Evolutionary conservation across 2,888 invertebrate species (phyloP), one percentile per base, ranked within the genome.

Genomic region (Drosophila austrosaltans): DNA sequence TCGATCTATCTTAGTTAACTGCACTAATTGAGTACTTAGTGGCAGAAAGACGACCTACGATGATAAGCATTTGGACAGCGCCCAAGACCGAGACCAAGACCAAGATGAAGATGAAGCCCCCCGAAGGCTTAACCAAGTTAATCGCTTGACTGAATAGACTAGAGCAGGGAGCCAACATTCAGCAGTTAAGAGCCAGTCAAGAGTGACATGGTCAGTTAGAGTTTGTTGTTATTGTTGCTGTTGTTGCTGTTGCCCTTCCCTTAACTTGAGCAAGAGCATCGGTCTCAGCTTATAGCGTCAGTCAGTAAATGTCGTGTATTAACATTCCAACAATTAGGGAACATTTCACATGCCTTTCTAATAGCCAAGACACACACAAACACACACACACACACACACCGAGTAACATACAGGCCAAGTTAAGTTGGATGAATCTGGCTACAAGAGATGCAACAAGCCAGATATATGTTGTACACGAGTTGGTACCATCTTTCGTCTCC

Each of bases 341-440:
- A 89, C 90, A 90, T 89, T 90, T 90, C 82, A 79, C 82, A 89
- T 89, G 82, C 87, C 85, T 87, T 89, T 89, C 90, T 87, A 87
- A 88, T 88, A 81, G 83, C 89, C 87, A 87, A 77, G 78, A 83
- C 48, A 48, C 48, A 48, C 22, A 48, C 48, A 48, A 10, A 72
- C 84, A 75, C 64, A 83, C 72, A 75, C 64, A 63, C 64, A 60
- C 72, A 72, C 67, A 66, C 57, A 77, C 64, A 66, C 16, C 16
- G 16, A 16, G 16, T 16, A 16, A 16, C 16, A 16, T 74, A 73
- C 65, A 74, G n/a, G n/a, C 36, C 39, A 39, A 48, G 20, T 42
- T 40, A 12, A 30, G 39, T 44, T 58, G 3, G 32, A 16, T 8
- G 10, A 69, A 63, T 69, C 69, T 53, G 62, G 48, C 68, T 62